Base-by-base conservation (phyloP, 2,888 invertebrate genomes). In the Julus scanicus region DNA sequence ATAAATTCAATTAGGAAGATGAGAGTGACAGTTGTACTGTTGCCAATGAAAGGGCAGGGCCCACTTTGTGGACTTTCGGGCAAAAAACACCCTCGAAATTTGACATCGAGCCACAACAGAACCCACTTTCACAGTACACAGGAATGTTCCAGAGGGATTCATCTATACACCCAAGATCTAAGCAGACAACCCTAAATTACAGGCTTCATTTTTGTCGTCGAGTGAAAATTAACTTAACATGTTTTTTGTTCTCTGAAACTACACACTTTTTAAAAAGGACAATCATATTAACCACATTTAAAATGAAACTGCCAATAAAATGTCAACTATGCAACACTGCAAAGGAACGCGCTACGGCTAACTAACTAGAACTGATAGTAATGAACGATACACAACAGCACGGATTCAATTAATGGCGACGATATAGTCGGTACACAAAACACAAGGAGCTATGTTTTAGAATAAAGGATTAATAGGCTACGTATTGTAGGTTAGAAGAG, bases 161-260 rank as follows among this genome's bases (percentile, higher is more conserved):
- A 86, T 86, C 86, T 86, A 86, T 20, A 86, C 86, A 86, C 86
- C 86, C 40, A 86, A 86, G 86, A 86, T 86, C 86, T 86, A 86
- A 29, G 49, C 20, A 49, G 15, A 53, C 40, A 53, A 49, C 57
- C 29, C 86, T 86, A 86, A 86, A 86, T 86, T 86, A 86, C 86
- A 86, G 86, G 86, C 86, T 40, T 49, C 85, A 85, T 85, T 85
- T 44, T 85, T 85, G 40, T 44, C 20, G 40, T 53, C 49, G 53
- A 86, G 37, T 29, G 39, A 86, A 86, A 53, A 39, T 83, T 83
- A 83, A 49, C 48, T 48, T 37, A 86, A 86, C 40, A n/a, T 20
- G 49, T 53, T 53, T 44, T 86, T 86, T 86, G n/a, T 86, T 86
- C 53, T 48, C 48, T 86, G 86, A 86, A 86, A 86, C 86, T 86